Conservation (phyloP, 2,888 invertebrate species). For the Aporophyla lueneburgensis region DNA sequence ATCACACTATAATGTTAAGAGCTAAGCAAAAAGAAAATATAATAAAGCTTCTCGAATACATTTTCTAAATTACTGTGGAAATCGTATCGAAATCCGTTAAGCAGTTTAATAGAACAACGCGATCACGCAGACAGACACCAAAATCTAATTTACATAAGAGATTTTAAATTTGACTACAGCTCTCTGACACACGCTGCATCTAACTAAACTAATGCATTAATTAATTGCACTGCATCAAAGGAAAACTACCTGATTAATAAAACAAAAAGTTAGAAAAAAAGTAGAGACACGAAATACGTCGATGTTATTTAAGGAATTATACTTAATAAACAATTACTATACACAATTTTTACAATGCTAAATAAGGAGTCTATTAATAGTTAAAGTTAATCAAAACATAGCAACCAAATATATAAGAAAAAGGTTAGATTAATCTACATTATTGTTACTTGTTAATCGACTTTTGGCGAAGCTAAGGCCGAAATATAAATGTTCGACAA, state of each 20-base stretch:
- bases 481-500: constrained; percentile 5
- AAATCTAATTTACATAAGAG: no score
- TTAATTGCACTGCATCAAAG: neutral
- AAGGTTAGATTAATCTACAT: neutral
- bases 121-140: no score
- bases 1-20: no score
- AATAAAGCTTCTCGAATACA: no score
- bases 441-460: neutral
- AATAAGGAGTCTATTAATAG: neutral
- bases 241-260: neutral
- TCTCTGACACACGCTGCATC: no score
- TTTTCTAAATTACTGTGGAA: no score
- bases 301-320: constrained; percentile 2
- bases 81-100: no score
- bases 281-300: neutral
- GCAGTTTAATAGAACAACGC: no score
- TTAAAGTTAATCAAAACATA: neutral
- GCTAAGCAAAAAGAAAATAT: no score
- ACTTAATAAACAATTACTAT: neutral
- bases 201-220: neutral
- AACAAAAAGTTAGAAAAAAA: neutral
- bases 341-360: neutral
- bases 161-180: no score
- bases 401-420: neutral
- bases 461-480: neutral